These are phyloP conservation scores for Maccullochella peelii DNA, from an alignment of 2,113 vertebrate species.

Conservation along the genomic window DNA sequence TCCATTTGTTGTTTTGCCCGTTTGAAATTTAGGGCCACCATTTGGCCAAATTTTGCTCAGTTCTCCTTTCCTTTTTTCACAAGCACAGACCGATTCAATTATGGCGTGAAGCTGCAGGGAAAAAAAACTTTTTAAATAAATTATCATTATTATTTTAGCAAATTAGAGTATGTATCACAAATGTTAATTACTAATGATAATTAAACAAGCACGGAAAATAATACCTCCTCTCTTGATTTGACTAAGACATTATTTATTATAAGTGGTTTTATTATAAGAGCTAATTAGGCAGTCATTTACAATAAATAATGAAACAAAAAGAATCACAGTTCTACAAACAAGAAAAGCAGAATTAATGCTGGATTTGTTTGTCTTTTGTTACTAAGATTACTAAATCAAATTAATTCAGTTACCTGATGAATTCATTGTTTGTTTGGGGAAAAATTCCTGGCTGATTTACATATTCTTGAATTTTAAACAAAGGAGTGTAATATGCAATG, in stretches of 20 bases:
- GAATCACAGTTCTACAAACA: not conserved
- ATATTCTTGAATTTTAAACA: constrained; percentile 8
- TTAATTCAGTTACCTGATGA: not conserved
- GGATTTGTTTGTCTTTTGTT: not conserved
- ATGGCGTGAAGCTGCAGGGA: not conserved
- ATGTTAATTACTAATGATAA: not conserved
- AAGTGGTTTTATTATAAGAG: not conserved
- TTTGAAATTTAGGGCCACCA: too few relatives aligned
- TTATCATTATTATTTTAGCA: not conserved
- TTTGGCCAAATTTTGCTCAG: not conserved
- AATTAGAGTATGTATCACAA: not conserved
- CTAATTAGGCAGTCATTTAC: not conserved
- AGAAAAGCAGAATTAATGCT: not conserved
- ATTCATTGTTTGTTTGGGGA: not conserved
- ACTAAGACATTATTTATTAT: not conserved
- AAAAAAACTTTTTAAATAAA: too few relatives aligned
- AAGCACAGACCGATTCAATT: not conserved
- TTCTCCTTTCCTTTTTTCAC: too few relatives aligned
- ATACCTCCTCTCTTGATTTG: not conserved
- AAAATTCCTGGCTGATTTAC: not conserved
- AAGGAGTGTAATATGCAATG: not conserved
- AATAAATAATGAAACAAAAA: constrained; percentile 10
- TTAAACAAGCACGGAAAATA: not conserved
- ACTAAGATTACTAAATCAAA: not conserved
- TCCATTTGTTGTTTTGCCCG: too few relatives aligned